Evolutionary conservation across 2,888 invertebrate species (phyloP).

Genomic region (Micropterix aruncella): DNA sequence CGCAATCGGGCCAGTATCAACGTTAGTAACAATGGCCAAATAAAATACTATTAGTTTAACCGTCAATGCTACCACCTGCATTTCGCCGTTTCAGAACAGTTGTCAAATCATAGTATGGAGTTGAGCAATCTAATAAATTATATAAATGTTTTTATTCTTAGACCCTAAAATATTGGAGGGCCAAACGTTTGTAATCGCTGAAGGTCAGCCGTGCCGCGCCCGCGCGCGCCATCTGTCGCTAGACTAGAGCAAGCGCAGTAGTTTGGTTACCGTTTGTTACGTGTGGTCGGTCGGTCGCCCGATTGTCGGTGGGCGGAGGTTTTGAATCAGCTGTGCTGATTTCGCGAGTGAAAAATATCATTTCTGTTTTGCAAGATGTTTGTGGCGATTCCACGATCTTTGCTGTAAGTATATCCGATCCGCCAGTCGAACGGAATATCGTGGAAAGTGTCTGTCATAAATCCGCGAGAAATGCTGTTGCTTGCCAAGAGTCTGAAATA

Average conservation of each 20-base stretch:
- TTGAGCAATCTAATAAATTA: too few relatives aligned
- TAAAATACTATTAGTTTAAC: too few relatives aligned
- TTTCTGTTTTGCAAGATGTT: constrained; percentile 34
- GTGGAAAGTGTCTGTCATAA: not conserved
- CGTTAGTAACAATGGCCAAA: too few relatives aligned
- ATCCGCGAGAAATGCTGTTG: not conserved
- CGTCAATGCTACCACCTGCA: too few relatives aligned
- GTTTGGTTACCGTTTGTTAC: not conserved
- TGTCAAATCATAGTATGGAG: too few relatives aligned
- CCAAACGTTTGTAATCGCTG: too few relatives aligned
- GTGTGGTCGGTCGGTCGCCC: not conserved
- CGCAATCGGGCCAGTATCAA: too few relatives aligned
- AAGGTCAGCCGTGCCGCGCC: not conserved
- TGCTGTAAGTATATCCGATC: constrained; percentile 28
- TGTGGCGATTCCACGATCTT: constrained; percentile 30
- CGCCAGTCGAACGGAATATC: not conserved
- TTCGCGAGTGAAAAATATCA: not conserved
- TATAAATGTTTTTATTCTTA: too few relatives aligned
- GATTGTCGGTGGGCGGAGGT: not conserved
- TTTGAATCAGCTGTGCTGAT: not conserved
- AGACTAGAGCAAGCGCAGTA: not conserved
- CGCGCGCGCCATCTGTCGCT: not conserved
- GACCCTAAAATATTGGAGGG: too few relatives aligned
- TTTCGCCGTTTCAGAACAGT: too few relatives aligned
- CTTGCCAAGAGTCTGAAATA: not conserved